These are phyloP conservation scores for Patella caerulea DNA, from an alignment of 2,888 invertebrate species.

Conservation along the genomic window DNA sequence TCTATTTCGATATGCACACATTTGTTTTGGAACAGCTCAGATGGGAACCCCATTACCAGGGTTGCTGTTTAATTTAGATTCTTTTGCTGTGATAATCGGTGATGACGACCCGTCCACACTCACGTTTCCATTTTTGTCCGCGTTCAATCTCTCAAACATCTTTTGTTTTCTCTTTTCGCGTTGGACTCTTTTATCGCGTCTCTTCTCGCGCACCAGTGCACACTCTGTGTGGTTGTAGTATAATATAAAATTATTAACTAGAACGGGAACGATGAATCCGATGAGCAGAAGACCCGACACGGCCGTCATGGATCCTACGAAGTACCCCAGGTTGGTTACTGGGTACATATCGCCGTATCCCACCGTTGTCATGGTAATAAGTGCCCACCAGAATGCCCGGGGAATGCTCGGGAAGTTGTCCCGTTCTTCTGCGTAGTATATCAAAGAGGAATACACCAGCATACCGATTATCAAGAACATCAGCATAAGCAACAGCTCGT, in stretches of 20 bases:
- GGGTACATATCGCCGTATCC: slow-evolving; percentile 67
- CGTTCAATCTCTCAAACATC: neutral
- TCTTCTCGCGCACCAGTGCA: slow-evolving; percentile 35
- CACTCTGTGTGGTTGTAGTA: slow-evolving; percentile 62
- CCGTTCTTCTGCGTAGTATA: slow-evolving; percentile 62
- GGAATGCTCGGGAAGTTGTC: slow-evolving; percentile 58
- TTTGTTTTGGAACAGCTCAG: too few species aligned
- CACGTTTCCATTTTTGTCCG: neutral
- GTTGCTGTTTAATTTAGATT: too few species aligned
- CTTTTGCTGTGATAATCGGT: too few species aligned
- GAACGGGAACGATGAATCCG: slow-evolving; percentile 64
- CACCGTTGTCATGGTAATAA: slow-evolving; percentile 68
- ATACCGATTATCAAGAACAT: slow-evolving; percentile 64
- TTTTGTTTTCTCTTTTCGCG: neutral
- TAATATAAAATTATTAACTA: slow-evolving; percentile 66
- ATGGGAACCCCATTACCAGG: too few species aligned
- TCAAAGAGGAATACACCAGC: slow-evolving; percentile 62
- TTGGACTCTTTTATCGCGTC: neutral
- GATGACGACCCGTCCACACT: too few species aligned
- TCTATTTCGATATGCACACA: too few species aligned
- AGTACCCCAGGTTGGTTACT: slow-evolving; percentile 48
- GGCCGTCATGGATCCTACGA: slow-evolving; percentile 61
- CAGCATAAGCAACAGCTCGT: slow-evolving; percentile 61
- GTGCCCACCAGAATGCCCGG: slow-evolving; percentile 65
- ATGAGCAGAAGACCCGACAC: slow-evolving; percentile 61